Evolutionary conservation across 2,888 invertebrate species (phyloP).

Genomic region (Cantharis nigra): DNA sequence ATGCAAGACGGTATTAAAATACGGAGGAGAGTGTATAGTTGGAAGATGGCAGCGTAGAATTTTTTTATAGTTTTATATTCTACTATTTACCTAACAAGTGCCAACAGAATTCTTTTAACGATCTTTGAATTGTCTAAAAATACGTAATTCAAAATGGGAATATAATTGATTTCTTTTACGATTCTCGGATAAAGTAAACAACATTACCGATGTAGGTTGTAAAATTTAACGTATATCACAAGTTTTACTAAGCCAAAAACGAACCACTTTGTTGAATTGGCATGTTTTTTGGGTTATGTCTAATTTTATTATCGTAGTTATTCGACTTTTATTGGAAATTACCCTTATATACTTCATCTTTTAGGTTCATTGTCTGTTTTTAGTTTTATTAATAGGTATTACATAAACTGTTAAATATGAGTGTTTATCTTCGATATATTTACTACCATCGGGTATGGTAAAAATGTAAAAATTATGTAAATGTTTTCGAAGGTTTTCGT

Average conservation of each 20-base stretch:
- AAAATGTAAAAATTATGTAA: background rate
- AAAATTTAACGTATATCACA: background rate
- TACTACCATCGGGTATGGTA: background rate
- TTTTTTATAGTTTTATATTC: background rate
- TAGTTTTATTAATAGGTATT: background rate
- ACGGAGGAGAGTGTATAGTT: no score
- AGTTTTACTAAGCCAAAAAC: background rate
- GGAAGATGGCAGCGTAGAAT: no score
- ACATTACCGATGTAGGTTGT: background rate
- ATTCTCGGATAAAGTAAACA: background rate
- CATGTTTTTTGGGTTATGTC: background rate
- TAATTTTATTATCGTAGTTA: background rate
- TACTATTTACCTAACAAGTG: background rate
- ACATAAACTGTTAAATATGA: background rate
- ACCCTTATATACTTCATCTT: background rate
- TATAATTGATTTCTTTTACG: background rate
- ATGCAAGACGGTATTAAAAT: no score
- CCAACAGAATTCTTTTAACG: background rate
- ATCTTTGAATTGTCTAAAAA: background rate
- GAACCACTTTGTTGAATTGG: constrained; percentile 1
- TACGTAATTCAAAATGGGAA: background rate
- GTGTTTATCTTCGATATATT: background rate
- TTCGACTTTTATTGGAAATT: background rate
- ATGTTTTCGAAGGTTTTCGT: background rate
- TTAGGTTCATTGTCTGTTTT: background rate